Evolutionary conservation across 1,140 invertebrate genomes (phyloP).

Genomic region (Bombus sibiricus): DNA sequence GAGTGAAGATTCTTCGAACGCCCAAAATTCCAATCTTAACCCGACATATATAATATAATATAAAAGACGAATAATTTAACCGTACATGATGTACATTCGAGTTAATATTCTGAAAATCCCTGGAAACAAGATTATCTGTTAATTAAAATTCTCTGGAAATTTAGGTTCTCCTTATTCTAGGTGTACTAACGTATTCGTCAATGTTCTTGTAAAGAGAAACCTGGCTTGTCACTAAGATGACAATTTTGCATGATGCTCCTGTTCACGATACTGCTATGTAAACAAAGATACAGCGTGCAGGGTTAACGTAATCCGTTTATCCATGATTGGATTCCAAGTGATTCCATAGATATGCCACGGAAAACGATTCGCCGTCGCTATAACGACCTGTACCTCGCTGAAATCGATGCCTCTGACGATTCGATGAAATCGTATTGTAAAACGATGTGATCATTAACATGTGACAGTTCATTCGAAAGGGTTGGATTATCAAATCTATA

Average conservation of each 20-base stretch:
- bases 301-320: constrained; percentile 74
- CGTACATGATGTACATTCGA: neutral
- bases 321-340: constrained; percentile 71
- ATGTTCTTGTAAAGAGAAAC: neutral
- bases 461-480: neutral
- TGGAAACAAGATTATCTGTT: constrained; percentile 18
- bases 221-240: constrained; percentile 15
- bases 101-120: constrained; percentile 6
- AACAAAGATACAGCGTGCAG: constrained; percentile 65
- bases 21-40: too few relatives aligned
- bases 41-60: too few relatives aligned
- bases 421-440: constrained; percentile 47
- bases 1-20: too few relatives aligned
- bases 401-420: constrained; percentile 38
- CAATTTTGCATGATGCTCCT: constrained; percentile 36
- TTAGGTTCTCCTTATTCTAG: neutral
- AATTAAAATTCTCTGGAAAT: constrained; percentile 33
- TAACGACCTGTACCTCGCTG: constrained; percentile 26
- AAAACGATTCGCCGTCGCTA: constrained; percentile 36
- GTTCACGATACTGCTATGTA: constrained; percentile 53
- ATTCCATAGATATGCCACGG: constrained; percentile 71
- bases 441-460: constrained; percentile 30
- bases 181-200: neutral
- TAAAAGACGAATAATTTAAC: neutral
- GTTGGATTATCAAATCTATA: too few relatives aligned